Percentiles rank a stretch among this genome's conserved stretches.
These are phyloP conservation scores for Euphonia xanthogaster DNA, from an alignment of 2,797 vertebrate genomes.

Conservation along the genomic window DNA sequence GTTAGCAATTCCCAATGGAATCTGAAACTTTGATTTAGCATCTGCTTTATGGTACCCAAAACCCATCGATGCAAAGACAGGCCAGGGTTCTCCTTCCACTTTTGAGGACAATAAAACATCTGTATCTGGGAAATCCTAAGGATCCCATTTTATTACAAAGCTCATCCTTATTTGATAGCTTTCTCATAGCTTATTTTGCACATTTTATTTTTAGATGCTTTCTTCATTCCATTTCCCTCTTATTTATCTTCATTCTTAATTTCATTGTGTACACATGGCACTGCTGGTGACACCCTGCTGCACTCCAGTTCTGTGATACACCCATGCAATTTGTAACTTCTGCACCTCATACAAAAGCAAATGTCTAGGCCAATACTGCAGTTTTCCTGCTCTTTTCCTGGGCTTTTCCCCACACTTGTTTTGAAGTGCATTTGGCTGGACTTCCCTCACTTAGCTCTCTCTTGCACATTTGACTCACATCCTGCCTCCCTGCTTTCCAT, in stretches of 20 bases:
- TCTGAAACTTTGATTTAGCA: not conserved
- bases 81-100: not conserved
- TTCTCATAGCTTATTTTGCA: not conserved
- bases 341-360: not conserved
- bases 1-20: not conserved
- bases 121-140: not conserved
- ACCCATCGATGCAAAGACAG: not conserved
- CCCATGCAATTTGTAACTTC: not conserved
- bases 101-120: not conserved
- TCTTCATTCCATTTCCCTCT: not conserved
- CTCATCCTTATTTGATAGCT: not conserved
- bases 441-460: not conserved
- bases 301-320: not conserved
- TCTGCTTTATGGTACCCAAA: not conserved
- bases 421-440: not conserved
- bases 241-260: not conserved
- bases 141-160: not conserved
- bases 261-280: not conserved
- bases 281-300: not conserved
- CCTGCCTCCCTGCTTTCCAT: not conserved
- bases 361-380: not conserved
- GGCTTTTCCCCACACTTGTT: not conserved
- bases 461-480: not conserved
- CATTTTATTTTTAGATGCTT: not conserved
- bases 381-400: not conserved